Conservation (phyloP, 64 coral and sea anemone species). For the Porites australiensis region DNA sequence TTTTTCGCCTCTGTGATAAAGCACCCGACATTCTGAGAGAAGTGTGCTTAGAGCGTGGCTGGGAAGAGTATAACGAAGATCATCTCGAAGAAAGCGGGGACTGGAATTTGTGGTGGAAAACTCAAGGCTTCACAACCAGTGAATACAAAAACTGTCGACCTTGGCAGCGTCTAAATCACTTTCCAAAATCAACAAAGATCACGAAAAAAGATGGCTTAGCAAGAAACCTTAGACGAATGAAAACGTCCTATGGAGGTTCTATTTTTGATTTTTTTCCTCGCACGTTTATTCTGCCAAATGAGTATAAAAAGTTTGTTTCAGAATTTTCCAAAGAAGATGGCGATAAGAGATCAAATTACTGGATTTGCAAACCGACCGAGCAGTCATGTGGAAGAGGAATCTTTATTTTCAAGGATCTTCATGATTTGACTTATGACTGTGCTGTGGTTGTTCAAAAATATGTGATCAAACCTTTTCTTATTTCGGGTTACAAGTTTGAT, state of each 20-base stretch:
- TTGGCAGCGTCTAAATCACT: constrained; percentile 95
- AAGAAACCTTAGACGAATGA: constrained; percentile 91
- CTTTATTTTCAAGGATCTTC: constrained; percentile 86
- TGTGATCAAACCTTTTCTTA: constrained; percentile 84
- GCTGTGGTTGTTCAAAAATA: constrained; percentile 91
- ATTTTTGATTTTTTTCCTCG: constrained; percentile 78
- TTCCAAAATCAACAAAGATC: constrained; percentile 83
- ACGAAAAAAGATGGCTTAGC: constrained; percentile 91
- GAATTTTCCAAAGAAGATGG: constrained; percentile 77
- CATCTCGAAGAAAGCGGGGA: constrained; percentile 55
- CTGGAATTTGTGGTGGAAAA: constrained; percentile 96
- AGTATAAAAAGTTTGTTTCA: constrained; percentile 87
- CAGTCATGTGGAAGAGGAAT: constrained; percentile 87
- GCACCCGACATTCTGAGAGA: constrained; percentile 78
- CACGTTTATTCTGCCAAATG: constrained; percentile 87
- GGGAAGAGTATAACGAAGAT: constrained; percentile 76
- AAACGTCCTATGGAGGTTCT: constrained; percentile 71
- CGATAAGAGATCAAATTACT: constrained; percentile 35
- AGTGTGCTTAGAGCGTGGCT: constrained; percentile 84
- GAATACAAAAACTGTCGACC: constrained; percentile 87
- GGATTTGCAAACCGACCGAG: constrained; percentile 94
- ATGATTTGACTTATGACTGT: constrained; percentile 86
- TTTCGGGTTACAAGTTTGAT: constrained; percentile 93
- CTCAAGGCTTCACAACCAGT: constrained; percentile 74
- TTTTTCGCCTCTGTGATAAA: constrained; percentile 87